Base-by-base conservation (phyloP, 2,797 vertebrate genomes). In the Aeoliscus strigatus region DNA sequence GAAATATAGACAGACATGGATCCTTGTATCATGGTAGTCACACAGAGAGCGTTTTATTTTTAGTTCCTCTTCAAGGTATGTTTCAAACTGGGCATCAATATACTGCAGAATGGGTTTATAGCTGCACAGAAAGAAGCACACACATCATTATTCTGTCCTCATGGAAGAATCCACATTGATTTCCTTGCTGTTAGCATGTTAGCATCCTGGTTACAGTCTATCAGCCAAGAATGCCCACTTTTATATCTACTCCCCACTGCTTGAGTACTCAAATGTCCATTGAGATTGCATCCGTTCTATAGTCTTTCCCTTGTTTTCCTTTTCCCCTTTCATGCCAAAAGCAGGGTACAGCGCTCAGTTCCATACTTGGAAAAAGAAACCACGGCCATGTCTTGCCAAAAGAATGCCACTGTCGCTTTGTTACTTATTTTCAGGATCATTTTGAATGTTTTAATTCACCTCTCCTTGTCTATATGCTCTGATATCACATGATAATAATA, bases 1-100 rank as follows among this genome's bases (percentile, higher is more conserved):
- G 80, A 99, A 98, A 75, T 98, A 98, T 15, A 99, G 89, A 66
- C 96, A 99, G 57, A 91, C 89, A 0, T 99, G 96, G 59, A 99
- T 91, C 76, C 94, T 89, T 0, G 93, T 90, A 86, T 99, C 96
- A 0, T 96, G 91, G 62, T 89, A 96, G 82, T 93, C 88, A 13
- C 86, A 91, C 21, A 99, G 88, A 1, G 91, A 94, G 0, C 96
- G 91, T 23, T 88, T 93, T 26, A 98, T 98, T 81, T 96, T 99
- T 46, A 98, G 81, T 76, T 99, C 96, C 44, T 99, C 96, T 80
- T 98, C 92, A 0, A 99, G 88, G 70, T 91, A 98, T 24, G 78
- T 91, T 77, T 93, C 94, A 89, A 96, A 99, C 86, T 99, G 96
- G 46, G 88, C 78, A 9, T 99, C 95, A 51, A 98, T 96, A 73